These are phyloP conservation scores for Sycophila sp. DNA, from an alignment of 1,140 invertebrate genomes.

Conservation along the genomic window DNA sequence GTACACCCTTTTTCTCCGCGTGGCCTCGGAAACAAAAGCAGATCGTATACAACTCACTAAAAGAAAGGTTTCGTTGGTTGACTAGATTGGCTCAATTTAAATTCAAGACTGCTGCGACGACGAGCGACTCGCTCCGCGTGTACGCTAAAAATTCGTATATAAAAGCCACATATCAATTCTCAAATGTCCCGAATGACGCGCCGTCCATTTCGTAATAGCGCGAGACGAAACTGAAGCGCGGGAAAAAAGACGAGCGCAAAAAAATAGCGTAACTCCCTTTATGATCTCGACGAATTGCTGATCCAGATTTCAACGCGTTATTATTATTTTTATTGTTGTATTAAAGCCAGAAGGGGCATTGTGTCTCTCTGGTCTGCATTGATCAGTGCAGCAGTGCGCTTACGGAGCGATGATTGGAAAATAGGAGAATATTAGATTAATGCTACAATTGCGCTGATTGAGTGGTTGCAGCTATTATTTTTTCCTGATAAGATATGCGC, in stretches of 20 bases:
- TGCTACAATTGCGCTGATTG: too few relatives aligned
- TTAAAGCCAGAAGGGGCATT: too few relatives aligned
- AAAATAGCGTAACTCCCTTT: constrained; percentile 13
- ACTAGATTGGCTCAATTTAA: not conserved
- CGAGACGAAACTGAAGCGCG: not conserved
- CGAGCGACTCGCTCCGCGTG: not conserved
- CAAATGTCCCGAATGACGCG: not conserved
- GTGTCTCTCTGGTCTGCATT: too few relatives aligned
- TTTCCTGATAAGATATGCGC: too few relatives aligned
- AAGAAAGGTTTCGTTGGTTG: not conserved
- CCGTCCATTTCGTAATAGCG: not conserved
- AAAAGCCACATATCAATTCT: constrained; percentile 20
- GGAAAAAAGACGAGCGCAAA: not conserved
- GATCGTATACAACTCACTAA: too few relatives aligned
- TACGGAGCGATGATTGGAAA: too few relatives aligned
- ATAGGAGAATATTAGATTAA: too few relatives aligned
- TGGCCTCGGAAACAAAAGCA: too few relatives aligned
- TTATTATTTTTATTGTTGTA: too few relatives aligned
- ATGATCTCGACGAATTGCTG: constrained; percentile 23
- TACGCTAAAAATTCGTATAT: not conserved
- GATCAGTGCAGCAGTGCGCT: too few relatives aligned
- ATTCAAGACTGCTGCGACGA: not conserved
- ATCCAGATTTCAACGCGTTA: constrained; percentile 19
- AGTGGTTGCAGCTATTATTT: too few relatives aligned
- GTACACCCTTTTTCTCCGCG: too few relatives aligned